phyloP scores from a whole-genome alignment of 2,797 vertebrate species.

The Rhinophrynus dorsalis region DNA sequence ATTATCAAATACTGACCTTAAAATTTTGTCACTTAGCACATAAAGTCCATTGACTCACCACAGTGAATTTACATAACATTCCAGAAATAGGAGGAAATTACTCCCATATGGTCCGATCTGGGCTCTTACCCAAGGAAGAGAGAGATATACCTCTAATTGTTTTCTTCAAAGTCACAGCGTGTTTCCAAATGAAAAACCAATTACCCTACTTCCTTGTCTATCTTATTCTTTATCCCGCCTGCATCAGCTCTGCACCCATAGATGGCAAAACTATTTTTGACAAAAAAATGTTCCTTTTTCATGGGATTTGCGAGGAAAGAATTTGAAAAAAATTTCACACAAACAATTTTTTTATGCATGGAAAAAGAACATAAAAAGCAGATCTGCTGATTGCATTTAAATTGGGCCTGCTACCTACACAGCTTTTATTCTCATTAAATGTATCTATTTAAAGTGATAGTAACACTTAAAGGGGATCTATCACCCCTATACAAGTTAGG shows the following conservation, averaged over 20 bases:
- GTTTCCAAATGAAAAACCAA: slow-evolving; percentile 25
- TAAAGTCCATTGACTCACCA: neutral
- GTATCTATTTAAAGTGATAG: no score
- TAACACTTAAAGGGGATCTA: no score
- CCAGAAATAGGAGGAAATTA: slow-evolving; percentile 10
- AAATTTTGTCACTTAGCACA: neutral
- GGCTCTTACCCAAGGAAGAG: slow-evolving; percentile 8
- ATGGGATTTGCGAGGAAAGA: neutral
- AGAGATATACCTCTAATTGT: slow-evolving; percentile 32
- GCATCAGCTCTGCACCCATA: slow-evolving; percentile 4
- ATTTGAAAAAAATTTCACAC: neutral
- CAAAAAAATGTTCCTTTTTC: slow-evolving; percentile 25
- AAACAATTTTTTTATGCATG: no score
- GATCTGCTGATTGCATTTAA: no score
- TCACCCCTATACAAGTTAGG: no score
- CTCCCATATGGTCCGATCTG: slow-evolving; percentile 27
- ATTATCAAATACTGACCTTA: neutral
- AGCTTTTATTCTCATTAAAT: no score
- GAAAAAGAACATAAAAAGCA: no score
- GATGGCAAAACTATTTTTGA: slow-evolving; percentile 35
- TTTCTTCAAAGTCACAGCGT: slow-evolving; percentile 26
- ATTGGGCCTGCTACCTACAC: no score
- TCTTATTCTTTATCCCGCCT: neutral
- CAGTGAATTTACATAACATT: slow-evolving; percentile 27
- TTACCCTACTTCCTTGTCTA: slow-evolving; percentile 24